These are phyloP conservation scores for Meteorus cinctellus DNA, from an alignment of 2,888 invertebrate genomes.

Conservation along the genomic window DNA sequence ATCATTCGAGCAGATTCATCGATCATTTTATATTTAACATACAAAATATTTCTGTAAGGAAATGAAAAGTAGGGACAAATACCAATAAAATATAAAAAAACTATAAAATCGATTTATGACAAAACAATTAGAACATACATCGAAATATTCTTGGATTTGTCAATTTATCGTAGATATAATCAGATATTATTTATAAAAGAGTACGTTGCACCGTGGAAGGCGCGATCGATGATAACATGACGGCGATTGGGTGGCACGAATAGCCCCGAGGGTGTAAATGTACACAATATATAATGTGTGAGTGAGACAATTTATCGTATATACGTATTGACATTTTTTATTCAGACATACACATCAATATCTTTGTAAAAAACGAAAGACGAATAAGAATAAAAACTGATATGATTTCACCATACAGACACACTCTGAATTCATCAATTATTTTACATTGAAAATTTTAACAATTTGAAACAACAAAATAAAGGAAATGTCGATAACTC, in stretches of 20 bases:
- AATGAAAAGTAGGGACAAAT: not conserved
- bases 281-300: not conserved
- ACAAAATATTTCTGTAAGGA: too few relatives aligned
- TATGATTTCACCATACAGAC: too few relatives aligned
- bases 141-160: conserved; percentile 2
- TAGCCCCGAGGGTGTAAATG: conserved; percentile 25
- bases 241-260: conserved; percentile 43
- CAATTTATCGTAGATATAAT: conserved; percentile 33
- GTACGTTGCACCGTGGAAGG: conserved; percentile 41
- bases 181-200: conserved; percentile 41
- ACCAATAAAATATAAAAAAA: not conserved
- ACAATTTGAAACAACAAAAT: too few relatives aligned
- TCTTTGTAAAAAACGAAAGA: too few relatives aligned
- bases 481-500: too few relatives aligned
- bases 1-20: not conserved
- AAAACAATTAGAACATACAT: not conserved
- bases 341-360: not conserved
- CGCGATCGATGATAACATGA: conserved; percentile 44
- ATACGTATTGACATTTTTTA: conserved; percentile 10
- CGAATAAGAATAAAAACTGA: too few relatives aligned
- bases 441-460: too few relatives aligned
- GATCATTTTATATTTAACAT: not conserved
- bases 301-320: conserved; percentile 9
- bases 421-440: too few relatives aligned
- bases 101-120: not conserved